A percentile compares a stretch with the other conserved stretches of the same genome.
These are phyloP conservation scores for Pelochelys cantorii DNA, from an alignment of 2,797 vertebrate genomes.

Conservation along the genomic window DNA sequence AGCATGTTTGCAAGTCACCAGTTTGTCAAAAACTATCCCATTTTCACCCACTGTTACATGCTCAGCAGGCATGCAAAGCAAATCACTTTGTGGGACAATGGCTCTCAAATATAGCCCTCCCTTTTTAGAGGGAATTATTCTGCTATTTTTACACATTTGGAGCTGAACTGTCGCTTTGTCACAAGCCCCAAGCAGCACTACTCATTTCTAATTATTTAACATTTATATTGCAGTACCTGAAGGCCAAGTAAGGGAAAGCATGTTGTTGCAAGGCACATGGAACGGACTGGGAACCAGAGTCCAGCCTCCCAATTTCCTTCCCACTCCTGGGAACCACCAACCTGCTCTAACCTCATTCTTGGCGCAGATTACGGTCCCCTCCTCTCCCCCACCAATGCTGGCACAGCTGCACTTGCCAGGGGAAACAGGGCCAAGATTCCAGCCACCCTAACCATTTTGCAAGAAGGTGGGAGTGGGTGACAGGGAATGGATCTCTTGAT, in stretches of 20 bases:
- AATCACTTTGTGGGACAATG: neutral
- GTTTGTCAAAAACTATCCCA: neutral
- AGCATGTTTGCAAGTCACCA: neutral
- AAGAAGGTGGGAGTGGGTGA: no score
- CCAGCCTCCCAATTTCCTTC: neutral
- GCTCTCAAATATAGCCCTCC: neutral
- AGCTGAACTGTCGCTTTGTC: neutral
- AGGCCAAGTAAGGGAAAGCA: neutral
- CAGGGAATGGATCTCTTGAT: no score
- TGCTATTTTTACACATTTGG: neutral
- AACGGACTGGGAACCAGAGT: neutral
- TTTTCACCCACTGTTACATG: neutral
- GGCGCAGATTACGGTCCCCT: neutral
- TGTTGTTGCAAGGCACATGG: fast-evolving
- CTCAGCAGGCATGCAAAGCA: neutral
- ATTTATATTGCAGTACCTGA: neutral
- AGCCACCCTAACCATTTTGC: neutral
- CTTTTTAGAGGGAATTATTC: neutral
- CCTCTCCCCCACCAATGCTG: neutral
- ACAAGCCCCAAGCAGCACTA: neutral
- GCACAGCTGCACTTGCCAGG: neutral
- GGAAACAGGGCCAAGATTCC: neutral
- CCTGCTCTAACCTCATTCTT: neutral
- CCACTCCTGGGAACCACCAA: neutral
- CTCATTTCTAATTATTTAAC: neutral